Conservation (phyloP, 2,797 vertebrate genomes). For the Eutrigla gurnardus region DNA sequence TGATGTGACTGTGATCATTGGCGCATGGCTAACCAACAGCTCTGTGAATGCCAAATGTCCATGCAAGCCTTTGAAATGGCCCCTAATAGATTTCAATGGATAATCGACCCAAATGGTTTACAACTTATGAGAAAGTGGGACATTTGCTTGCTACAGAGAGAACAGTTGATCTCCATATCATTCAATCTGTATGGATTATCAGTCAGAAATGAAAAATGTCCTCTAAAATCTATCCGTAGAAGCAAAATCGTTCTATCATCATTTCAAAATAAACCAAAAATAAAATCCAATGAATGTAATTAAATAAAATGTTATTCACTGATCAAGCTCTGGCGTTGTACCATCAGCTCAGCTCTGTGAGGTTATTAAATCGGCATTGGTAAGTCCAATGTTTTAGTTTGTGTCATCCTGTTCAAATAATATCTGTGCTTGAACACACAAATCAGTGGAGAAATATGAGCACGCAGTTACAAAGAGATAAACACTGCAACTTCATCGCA, state of each 20-base stretch:
- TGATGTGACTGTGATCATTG: conserved; percentile 61
- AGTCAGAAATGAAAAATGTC: background rate
- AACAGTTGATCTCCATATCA: conserved; percentile 6
- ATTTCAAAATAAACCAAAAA: background rate
- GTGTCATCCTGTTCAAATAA: conserved; percentile 41
- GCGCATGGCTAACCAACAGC: conserved; percentile 56
- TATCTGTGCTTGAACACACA: conserved; percentile 52
- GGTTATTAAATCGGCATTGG: conserved; percentile 42
- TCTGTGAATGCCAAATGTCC: conserved; percentile 63
- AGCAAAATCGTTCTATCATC: background rate
- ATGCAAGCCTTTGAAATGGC: conserved; percentile 52
- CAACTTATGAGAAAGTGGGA: conserved; percentile 19
- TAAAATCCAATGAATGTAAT: background rate
- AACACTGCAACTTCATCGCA: conserved; percentile 3
- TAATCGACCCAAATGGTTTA: conserved; percentile 51
- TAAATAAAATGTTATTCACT: conserved; percentile 10
- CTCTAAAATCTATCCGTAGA: background rate
- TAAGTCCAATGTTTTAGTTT: conserved; percentile 34
- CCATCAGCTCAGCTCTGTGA: conserved; percentile 19
- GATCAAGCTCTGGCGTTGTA: conserved; percentile 20
- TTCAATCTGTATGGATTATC: background rate
- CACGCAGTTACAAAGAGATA: conserved; percentile 11
- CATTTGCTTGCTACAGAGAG: conserved; percentile 15
- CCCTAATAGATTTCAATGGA: conserved; percentile 61
- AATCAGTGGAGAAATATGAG: conserved; percentile 44